A percentile compares a stretch with the other conserved stretches of the same genome.
Evolutionary conservation across 2,113 vertebrate genomes (phyloP).

Genomic region (Dicrurus megarhynchus): DNA sequence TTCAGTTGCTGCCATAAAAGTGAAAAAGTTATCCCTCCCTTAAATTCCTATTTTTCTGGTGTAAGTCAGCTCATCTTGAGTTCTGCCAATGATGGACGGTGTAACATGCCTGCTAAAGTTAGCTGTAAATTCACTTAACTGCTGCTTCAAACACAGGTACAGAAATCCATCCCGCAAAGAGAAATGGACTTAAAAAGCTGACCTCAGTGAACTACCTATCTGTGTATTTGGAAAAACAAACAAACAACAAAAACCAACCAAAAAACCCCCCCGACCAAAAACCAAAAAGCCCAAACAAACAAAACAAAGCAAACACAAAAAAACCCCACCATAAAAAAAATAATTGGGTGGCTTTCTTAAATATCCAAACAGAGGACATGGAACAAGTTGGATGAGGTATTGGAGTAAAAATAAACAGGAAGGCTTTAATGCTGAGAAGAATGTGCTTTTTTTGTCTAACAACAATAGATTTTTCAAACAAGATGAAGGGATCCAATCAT

Average conservation of each 20-base stretch:
- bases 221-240: neutral
- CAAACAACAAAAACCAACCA: neutral
- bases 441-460: neutral
- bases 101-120: no score
- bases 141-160: neutral
- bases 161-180: neutral
- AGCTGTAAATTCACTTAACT: neutral
- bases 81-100: neutral
- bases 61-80: fast-evolving
- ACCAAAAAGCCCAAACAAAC: neutral
- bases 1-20: neutral
- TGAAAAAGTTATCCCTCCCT: neutral
- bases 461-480: neutral
- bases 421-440: neutral
- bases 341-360: neutral
- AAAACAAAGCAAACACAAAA: neutral
- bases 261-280: no score
- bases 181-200: neutral
- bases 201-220: neutral
- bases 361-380: neutral
- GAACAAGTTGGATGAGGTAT: neutral
- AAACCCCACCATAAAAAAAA: neutral
- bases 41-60: neutral
- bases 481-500: neutral
- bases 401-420: neutral